Percentiles rank a stretch among this genome's conserved stretches.
phyloP scores from a whole-genome alignment of 1,140 invertebrate species.

The Nomia melanderi region DNA sequence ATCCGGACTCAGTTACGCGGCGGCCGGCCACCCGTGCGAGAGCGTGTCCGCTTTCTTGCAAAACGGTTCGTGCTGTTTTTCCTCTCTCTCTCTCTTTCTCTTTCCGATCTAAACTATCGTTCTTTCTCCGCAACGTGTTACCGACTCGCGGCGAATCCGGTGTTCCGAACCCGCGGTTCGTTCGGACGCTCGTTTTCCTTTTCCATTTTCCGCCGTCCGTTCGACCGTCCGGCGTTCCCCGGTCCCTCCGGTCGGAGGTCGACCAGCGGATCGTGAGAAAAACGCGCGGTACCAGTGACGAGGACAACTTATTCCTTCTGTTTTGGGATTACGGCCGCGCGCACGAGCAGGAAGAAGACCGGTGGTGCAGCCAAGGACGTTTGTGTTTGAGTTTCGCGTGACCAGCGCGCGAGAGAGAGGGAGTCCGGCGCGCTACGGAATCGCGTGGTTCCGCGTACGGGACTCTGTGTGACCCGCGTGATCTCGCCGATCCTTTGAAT shows the following conservation, averaged over 20 bases:
- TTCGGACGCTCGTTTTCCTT: too few species aligned
- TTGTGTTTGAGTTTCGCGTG: conserved; percentile 50
- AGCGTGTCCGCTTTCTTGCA: conserved; percentile 62
- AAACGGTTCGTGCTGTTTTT: conserved; percentile 39
- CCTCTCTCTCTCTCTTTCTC: conserved; percentile 15
- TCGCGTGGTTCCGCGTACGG: conserved; percentile 40
- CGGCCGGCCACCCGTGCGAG: conserved; percentile 78
- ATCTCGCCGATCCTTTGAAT: too few species aligned
- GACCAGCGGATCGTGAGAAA: too few species aligned
- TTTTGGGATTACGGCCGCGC: too few species aligned
- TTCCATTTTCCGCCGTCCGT: too few species aligned
- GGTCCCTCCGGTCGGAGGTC: too few species aligned
- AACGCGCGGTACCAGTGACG: too few species aligned
- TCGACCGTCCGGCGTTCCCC: too few species aligned
- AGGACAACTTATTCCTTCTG: too few species aligned
- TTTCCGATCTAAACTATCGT: conserved; percentile 5
- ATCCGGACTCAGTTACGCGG: conserved; percentile 79
- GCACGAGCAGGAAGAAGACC: background rate
- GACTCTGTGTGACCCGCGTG: conserved; percentile 18
- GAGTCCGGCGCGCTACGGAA: background rate
- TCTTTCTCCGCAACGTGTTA: conserved; percentile 15
- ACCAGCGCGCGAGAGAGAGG: conserved; percentile 11
- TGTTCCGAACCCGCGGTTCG: too few species aligned
- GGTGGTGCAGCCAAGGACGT: conserved; percentile 48
- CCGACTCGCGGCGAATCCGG: too few species aligned